Evolutionary conservation across 2,113 vertebrate genomes (phyloP).

Genomic region (Trichechus manatus): DNA sequence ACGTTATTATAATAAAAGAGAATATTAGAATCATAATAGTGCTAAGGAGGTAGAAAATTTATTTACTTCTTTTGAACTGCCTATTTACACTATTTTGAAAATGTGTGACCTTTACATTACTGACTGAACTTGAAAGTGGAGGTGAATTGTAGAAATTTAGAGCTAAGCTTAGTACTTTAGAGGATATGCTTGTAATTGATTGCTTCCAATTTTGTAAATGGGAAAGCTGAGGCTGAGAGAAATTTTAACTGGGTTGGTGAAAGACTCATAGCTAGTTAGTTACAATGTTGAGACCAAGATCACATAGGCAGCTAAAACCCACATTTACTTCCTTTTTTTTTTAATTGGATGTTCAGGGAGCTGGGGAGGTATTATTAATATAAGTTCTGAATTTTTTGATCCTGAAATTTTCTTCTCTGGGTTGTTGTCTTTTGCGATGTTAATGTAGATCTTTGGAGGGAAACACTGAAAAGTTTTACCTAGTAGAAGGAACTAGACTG

Average conservation of each 20-base stretch:
- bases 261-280: conserved; percentile 22
- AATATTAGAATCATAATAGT: background rate
- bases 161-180: conserved; percentile 40
- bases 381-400: conserved; percentile 45
- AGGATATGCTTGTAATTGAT: conserved; percentile 50
- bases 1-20: background rate
- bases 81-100: conserved; percentile 30
- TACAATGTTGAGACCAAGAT: background rate
- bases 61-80: conserved; percentile 33
- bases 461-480: background rate
- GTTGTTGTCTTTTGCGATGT: conserved; percentile 34
- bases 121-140: conserved; percentile 50
- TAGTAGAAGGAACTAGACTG: conserved; percentile 17
- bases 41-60: conserved; percentile 11
- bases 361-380: background rate
- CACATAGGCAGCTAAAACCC: background rate
- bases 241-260: conserved; percentile 37
- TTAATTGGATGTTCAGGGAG: background rate
- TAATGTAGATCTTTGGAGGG: background rate
- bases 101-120: conserved; percentile 19
- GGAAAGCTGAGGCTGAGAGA: conserved; percentile 42
- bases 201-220: conserved; percentile 53
- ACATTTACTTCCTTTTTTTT: conserved; percentile 41
- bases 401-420: conserved; percentile 5
- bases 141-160: conserved; percentile 39